Evolutionary conservation across 2,113 vertebrate genomes (phyloP), one percentile per base, ranked within the genome.

Genomic region (Sceloporus tristichus): DNA sequence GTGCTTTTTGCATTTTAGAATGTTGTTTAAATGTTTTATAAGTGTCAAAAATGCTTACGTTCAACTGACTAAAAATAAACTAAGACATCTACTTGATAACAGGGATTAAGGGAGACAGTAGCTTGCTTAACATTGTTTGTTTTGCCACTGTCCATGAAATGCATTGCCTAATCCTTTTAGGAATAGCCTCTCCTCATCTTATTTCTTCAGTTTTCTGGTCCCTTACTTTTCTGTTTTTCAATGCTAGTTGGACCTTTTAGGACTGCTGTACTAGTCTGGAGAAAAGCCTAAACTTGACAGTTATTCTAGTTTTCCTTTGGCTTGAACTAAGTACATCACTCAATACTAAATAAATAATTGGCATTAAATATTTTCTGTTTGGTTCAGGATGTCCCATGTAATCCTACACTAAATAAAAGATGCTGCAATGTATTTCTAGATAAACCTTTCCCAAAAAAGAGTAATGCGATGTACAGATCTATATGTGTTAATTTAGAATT

Each of bases 11-110:
- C 78, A 53, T 91, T 59, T 75, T 76, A n/a, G 83, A 53, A 78
- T 94, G 85, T 79, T 86, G 86, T 82, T 75, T 94, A 87, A 94
- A 94, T 92, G 88, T 94, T 95, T 92, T 77, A 91, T 93, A 82
- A 92, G 82, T 85, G 82, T 86, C 91, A 94, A 48, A 95, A 93
- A 86, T 89, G 71, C 85, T 92, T 91, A 88, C 92, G 82, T 66
- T 66, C 14, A 34, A 80, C 86, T 94, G 77, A 42, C 90, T 73
- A 86, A 80, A 74, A 73, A 18, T 5, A 80, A 34, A 5, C 27
- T 71, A 62, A 62, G 9, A 53, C 48, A 8, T 27, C 40, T 0
- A 0, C 13, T 84, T 65, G 62, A 82, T 80, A 29, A 75, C n/a
- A 27, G 13, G 54, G 23, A 92, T 77, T 21, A 1, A 23, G 0